Evolutionary conservation across 1,140 invertebrate species (phyloP), one percentile per base, ranked within the genome.

Genomic region (Phymorhynchus buccinoides): DNA sequence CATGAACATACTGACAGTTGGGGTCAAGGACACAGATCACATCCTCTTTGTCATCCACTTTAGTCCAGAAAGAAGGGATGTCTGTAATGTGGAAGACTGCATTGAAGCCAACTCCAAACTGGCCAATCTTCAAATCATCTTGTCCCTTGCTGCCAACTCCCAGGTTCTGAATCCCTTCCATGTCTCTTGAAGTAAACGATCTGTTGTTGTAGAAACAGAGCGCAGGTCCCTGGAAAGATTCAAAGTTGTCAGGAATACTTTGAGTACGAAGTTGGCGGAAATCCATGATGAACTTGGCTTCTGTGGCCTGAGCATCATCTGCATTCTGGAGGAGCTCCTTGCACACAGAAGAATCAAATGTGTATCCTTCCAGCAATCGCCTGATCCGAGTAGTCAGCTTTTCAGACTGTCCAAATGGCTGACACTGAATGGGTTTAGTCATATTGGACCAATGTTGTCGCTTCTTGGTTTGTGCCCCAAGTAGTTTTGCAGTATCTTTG

Each of bases 251-350:
- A 83, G 90, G 86, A n/a, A 27, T 80, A 32, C 86, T 86, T 66
- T 89, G 48, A 3, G 48, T 82, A 30, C 85, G 52, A 83, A 90
- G 89, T 7, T 66, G n/a, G 48, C 89, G 85, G 37, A 86, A 89
- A 83, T 93, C 92, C 78, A 88, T 87, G 22, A 93, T 88, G 80
- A 93, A 92, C 42, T 89, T 86, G 7, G 92, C 84, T 85, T 91
- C 91, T 32, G n/a, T 92, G 22, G 92, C 92, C 30, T 87, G 86
- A 27, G 92, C 92, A 89, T 93, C n/a, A 87, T 93, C 92, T 44
- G 92, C 91, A 89, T 97, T 92, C 80, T 92, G 92, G 0, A 92
- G 44, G 22, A 92, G 84, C 85, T 92, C 92, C 85, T 92, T n/a
- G n/a, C n/a, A 78, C 16, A 92, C 48, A 16, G 87, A 89, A 27